Evolutionary conservation across 1,140 invertebrate genomes (phyloP), one percentile per base, ranked within the genome.

Genomic region (Scaptodrosophila lebanonensis): DNA sequence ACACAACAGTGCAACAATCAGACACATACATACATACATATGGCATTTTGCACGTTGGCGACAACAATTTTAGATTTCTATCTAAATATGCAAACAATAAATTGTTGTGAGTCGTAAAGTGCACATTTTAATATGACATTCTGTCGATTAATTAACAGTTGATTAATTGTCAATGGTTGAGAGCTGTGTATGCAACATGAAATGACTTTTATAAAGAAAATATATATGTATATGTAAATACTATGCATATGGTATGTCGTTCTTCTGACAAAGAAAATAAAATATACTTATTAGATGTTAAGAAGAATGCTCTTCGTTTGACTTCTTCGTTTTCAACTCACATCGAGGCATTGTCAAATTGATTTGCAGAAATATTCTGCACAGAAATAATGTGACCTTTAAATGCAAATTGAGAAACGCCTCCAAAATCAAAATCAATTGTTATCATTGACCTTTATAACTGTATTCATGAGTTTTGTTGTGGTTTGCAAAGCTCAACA

Each of bases 121-220:
- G 72, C 72, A 76, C 57, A 63, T 61, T 72, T 76, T 70, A 76
- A 76, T 76, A 69, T 76, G 72, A 49, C 63, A 71, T 77, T 77
- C 71, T 76, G 72, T 71, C 72, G 71, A 79, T 76, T 77, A 76
- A 76, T 76, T 77, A 66, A 64, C 52, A 53, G 77, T 71, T 76
- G 67, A 76, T 77, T 77, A 77, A 77, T 77, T 77, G 60, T 43
- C 53, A 49, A 53, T 60, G 22, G 22, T 25, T 8, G 22, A 25
- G 3, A 4, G 8, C 8, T 25, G 3, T 25, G 22, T 8, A 25
- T 25, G 58, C 36, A 30, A 58, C 63, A 52, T 42, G 67, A 47
- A 77, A 45, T 48, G 33, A 48, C n/a, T 38, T 7, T 17, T 11
- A 20, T 4, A 1, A 1, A 17, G 13, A 17, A 22, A 18, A 39